Conservation (phyloP, 2,888 invertebrate genomes). For the Lasioglossum vierecki region DNA sequence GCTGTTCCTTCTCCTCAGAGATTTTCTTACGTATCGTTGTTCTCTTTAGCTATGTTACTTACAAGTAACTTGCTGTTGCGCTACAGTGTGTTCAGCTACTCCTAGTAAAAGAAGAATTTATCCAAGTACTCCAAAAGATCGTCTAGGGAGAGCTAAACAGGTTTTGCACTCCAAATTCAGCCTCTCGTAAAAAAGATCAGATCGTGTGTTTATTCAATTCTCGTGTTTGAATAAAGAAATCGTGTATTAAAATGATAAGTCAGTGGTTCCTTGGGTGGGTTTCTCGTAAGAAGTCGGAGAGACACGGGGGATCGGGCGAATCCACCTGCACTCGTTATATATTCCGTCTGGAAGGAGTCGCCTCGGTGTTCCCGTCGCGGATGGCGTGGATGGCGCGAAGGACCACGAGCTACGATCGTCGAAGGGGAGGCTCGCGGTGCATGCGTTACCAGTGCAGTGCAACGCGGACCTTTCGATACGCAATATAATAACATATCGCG, state of each 20-base stretch:
- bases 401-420: constrained; percentile 42
- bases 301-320: background rate
- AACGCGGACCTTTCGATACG: constrained; percentile 73
- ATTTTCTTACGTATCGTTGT: background rate
- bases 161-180: no score
- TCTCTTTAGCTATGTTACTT: background rate
- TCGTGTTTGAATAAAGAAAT: no score
- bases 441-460: constrained; percentile 35
- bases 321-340: constrained; percentile 34
- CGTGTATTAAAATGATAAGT: background rate
- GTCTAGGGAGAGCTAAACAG: no score
- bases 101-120: no score
- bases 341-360: constrained; percentile 20
- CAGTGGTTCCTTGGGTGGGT: background rate
- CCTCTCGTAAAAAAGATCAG: no score
- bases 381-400: constrained; percentile 33
- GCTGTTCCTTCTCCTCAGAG: background rate
- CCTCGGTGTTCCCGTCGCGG: constrained; percentile 14
- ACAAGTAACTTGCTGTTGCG: no score
- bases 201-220: no score
- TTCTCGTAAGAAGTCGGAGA: background rate
- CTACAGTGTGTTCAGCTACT: no score
- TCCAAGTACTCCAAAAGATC: no score
- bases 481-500: constrained; percentile 76
- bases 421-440: constrained; percentile 2